These are phyloP conservation scores for Synanthedon andrenaeformis DNA, from an alignment of 2,888 invertebrate species.

Conservation along the genomic window DNA sequence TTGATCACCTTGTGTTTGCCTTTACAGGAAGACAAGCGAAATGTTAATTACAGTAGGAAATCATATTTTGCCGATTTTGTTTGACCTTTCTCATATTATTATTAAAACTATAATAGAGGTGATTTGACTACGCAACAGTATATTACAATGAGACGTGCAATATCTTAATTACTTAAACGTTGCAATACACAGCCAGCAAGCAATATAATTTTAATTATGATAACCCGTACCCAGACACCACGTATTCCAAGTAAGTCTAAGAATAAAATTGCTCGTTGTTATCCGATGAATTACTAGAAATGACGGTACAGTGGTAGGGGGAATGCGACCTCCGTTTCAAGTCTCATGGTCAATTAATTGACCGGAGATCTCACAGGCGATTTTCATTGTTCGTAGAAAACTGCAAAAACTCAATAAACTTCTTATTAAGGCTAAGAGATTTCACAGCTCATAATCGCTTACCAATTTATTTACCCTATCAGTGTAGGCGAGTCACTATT, in stretches of 20 bases:
- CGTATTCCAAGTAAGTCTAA: not conserved
- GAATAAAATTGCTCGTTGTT: not conserved
- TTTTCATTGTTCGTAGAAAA: conserved; percentile 35
- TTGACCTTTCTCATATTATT: not conserved
- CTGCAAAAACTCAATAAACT: conserved; percentile 28
- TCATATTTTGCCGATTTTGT: no score
- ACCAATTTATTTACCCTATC: no score
- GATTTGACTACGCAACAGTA: not conserved
- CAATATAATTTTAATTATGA: conserved; percentile 4
- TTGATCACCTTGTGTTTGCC: not conserved
- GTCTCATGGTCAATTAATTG: conserved; percentile 41
- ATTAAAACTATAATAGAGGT: not conserved
- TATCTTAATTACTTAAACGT: not conserved
- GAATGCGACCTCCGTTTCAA: conserved; percentile 40
- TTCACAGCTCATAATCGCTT: no score
- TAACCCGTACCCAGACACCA: conserved; percentile 9
- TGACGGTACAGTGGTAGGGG: conserved; percentile 17
- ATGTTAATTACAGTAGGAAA: conserved; percentile 3
- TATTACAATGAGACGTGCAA: not conserved
- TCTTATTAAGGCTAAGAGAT: no score
- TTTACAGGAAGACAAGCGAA: not conserved
- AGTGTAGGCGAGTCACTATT: no score
- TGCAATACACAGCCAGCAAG: conserved; percentile 10
- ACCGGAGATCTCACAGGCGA: conserved; percentile 35
- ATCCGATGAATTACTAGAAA: not conserved